phyloP scores from a whole-genome alignment of 2,797 vertebrate genomes.

The Molossus molossus region DNA sequence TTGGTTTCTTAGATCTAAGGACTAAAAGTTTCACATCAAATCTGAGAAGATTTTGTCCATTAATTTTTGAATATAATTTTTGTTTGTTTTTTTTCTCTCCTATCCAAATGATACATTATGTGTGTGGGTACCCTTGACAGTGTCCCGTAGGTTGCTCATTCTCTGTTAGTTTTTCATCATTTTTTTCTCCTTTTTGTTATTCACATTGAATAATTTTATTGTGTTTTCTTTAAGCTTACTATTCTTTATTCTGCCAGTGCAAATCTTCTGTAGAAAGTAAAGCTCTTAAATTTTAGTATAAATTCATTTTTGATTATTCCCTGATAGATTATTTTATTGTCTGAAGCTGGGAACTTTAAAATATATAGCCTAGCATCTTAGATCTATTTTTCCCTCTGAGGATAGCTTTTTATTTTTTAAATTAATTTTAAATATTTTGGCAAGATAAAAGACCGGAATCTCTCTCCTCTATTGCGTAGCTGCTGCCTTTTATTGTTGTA shows the following conservation, averaged over 20 bases:
- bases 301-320: neutral
- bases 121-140: neutral
- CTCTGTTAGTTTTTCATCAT: neutral
- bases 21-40: neutral
- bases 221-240: neutral
- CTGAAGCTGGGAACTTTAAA: neutral
- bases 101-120: neutral
- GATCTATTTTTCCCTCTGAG: neutral
- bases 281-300: neutral
- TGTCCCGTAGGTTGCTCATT: neutral
- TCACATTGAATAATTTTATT: neutral
- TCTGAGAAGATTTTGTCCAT: neutral
- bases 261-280: neutral
- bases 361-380: neutral
- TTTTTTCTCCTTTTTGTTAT: neutral
- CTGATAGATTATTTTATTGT: neutral
- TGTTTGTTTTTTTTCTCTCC: neutral
- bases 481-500: neutral
- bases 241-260: neutral
- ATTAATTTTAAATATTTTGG: neutral
- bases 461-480: neutral
- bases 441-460: neutral
- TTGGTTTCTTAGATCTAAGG: neutral
- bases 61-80: neutral
- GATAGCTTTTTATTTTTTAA: neutral